phyloP scores from a whole-genome alignment of 2,797 vertebrate genomes.

The Peromyscus eremicus region DNA sequence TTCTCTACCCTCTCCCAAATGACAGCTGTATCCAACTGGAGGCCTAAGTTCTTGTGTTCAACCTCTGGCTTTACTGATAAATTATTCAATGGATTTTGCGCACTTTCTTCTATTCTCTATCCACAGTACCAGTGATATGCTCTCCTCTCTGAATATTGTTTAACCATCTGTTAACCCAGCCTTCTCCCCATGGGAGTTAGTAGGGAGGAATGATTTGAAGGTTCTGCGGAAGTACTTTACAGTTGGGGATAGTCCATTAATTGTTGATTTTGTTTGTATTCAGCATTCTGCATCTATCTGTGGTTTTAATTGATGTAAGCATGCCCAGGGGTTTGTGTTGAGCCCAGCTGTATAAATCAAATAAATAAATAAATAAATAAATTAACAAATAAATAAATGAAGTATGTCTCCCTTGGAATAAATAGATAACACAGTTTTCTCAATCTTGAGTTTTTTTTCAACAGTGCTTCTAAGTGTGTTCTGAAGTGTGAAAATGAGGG shows the following conservation, averaged over 20 bases:
- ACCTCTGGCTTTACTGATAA: neutral
- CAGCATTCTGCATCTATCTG: conserved; percentile 77
- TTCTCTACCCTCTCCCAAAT: conserved; percentile 12
- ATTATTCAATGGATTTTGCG: conserved; percentile 59
- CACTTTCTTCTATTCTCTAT: conserved; percentile 16
- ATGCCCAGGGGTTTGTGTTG: conserved; percentile 70
- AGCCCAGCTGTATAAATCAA: conserved; percentile 81
- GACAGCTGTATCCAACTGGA: neutral
- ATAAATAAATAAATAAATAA: conserved; percentile 71
- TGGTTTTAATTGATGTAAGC: conserved; percentile 82
- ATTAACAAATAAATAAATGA: conserved; percentile 66
- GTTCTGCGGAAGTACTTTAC: conserved; percentile 74
- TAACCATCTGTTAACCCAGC: conserved; percentile 82
- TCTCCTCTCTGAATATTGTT: conserved; percentile 80
- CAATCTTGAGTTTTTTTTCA: neutral
- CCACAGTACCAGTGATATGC: conserved; percentile 9
- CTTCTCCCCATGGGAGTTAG: conserved; percentile 68
- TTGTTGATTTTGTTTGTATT: conserved; percentile 84
- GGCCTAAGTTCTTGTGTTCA: neutral
- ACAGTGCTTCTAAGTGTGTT: conserved; percentile 50
- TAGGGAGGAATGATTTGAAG: conserved; percentile 75
- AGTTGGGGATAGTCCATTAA: conserved; percentile 80
- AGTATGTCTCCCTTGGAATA: conserved; percentile 70
- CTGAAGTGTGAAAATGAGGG: conserved; percentile 34
- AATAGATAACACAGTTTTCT: conserved; percentile 70